These are phyloP conservation scores for Pipra filicauda DNA, from an alignment of 2,113 vertebrate species.

Conservation along the genomic window DNA sequence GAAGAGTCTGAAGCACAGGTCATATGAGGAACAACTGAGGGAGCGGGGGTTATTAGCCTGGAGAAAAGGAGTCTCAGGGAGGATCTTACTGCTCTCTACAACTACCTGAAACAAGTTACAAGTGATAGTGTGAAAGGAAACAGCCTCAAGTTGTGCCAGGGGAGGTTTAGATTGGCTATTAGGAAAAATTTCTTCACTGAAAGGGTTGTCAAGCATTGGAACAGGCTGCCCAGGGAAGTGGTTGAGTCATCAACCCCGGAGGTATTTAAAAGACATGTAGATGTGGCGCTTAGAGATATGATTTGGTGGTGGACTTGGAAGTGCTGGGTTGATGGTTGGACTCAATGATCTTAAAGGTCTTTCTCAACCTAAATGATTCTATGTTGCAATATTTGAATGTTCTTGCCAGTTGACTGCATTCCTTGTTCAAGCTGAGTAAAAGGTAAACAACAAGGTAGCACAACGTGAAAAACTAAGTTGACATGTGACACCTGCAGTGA, in stretches of 20 bases:
- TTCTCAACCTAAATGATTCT: neutral
- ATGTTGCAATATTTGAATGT: neutral
- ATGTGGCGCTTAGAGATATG: neutral
- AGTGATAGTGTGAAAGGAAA: neutral
- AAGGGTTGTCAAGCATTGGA: neutral
- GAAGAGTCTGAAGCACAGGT: accelerated
- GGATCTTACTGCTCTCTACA: neutral
- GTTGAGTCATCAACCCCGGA: neutral
- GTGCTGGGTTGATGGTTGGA: neutral
- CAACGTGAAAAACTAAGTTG: neutral
- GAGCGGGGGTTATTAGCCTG: neutral
- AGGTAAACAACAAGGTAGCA: neutral
- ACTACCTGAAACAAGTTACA: neutral
- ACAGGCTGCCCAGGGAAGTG: neutral
- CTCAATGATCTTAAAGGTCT: neutral
- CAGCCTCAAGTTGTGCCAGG: neutral
- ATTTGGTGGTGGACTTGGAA: neutral
- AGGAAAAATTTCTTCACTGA: neutral
- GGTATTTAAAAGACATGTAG: neutral
- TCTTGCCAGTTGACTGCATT: neutral
- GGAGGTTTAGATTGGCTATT: neutral
- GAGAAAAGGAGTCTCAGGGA: neutral
- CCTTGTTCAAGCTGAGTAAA: neutral
- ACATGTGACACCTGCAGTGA: accelerated
- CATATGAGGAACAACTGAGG: neutral